A percentile compares a stretch with the other conserved stretches of the same genome.
Evolutionary conservation across 1,140 invertebrate species (phyloP).

Genomic region (Helicoverpa zea): DNA sequence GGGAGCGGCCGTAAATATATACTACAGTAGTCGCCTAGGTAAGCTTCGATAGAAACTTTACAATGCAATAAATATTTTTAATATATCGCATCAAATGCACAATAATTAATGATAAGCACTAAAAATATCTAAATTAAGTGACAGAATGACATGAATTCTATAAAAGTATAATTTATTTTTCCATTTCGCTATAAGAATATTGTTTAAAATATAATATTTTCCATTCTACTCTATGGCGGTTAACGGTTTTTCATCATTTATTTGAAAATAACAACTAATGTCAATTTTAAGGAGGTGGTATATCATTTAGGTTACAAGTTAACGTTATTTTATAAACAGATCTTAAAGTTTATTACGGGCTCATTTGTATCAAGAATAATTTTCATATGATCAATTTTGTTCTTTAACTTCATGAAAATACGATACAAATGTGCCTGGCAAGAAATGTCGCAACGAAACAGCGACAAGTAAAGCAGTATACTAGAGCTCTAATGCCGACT

Average conservation of each 20-base stretch:
- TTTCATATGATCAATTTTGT: neutral
- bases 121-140: conserved; percentile 7
- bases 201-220: too few relatives aligned
- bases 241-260: too few relatives aligned
- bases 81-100: conserved; percentile 44
- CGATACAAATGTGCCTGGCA: conserved; percentile 16
- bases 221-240: too few relatives aligned
- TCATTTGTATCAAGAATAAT: neutral
- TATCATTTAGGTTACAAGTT: neutral
- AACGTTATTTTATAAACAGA: neutral
- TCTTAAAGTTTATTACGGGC: neutral
- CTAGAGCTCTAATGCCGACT: conserved; percentile 40
- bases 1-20: neutral
- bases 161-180: neutral
- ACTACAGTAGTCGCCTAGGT: neutral
- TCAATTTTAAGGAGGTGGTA: too few relatives aligned
- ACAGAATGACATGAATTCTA: conserved; percentile 39
- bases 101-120: conserved; percentile 17
- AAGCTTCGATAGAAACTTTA: conserved; percentile 18
- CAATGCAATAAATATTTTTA: conserved; percentile 26
- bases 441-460: neutral
- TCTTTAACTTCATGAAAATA: too few relatives aligned
- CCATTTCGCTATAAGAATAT: neutral
- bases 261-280: too few relatives aligned
- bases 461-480: neutral